Conservation (phyloP, 1,140 invertebrate species). For the Pissodes strobi region DNA sequence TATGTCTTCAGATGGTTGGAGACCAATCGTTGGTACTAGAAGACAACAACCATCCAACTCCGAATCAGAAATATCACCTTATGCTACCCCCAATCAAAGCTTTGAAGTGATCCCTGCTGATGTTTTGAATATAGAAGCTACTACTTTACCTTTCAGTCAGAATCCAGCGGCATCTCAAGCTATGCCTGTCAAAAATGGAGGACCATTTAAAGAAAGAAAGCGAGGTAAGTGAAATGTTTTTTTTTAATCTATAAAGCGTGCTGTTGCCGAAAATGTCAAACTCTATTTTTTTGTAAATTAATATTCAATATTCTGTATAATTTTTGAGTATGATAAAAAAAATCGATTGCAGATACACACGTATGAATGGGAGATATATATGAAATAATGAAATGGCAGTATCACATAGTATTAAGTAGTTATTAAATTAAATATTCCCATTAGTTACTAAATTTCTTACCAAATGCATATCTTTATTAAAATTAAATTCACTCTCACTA, state of each 20-base stretch:
- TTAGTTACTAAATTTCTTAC: too few relatives aligned
- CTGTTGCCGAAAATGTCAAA: too few relatives aligned
- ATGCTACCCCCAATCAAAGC: slow-evolving; percentile 24
- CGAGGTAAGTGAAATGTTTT: neutral
- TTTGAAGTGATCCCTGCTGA: slow-evolving; percentile 18
- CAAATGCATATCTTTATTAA: too few relatives aligned
- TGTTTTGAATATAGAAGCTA: slow-evolving; percentile 26
- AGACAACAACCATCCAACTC: slow-evolving; percentile 23
- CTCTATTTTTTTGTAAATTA: too few relatives aligned
- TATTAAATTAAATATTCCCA: too few relatives aligned
- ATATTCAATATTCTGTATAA: too few relatives aligned
- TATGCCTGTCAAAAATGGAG: neutral
- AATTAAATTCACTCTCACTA: too few relatives aligned
- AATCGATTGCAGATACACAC: too few relatives aligned
- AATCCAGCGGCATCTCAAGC: neutral
- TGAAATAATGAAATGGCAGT: too few relatives aligned
- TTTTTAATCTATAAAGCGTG: neutral
- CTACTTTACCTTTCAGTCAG: slow-evolving; percentile 19
- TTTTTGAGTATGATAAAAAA: too few relatives aligned
- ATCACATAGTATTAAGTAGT: too few relatives aligned
- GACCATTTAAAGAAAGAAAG: neutral
- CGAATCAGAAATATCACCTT: slow-evolving; percentile 21
- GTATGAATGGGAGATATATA: too few relatives aligned
- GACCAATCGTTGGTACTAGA: slow-evolving; percentile 46
- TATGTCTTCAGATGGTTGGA: slow-evolving; percentile 49